Conservation (phyloP, 2,797 vertebrate genomes). For the Myotis myotis region DNA sequence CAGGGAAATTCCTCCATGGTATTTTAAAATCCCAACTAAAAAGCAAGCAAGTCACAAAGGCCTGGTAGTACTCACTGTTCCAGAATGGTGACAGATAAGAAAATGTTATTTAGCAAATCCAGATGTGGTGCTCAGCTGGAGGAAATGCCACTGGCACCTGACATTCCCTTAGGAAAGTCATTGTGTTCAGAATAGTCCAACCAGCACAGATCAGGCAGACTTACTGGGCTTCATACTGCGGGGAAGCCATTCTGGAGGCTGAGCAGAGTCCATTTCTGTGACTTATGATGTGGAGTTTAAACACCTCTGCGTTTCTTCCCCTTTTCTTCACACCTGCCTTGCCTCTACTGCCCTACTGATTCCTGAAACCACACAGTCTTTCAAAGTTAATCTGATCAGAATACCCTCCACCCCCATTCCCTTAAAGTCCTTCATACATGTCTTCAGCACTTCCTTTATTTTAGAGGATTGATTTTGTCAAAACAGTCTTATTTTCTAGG, state of each 20-base stretch:
- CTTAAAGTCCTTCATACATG: neutral
- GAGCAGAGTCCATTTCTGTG: neutral
- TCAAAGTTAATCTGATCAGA: neutral
- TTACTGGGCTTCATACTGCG: neutral
- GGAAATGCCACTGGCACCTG: neutral
- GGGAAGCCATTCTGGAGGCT: neutral
- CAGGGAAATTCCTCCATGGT: neutral
- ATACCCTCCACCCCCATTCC: neutral
- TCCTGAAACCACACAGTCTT: neutral
- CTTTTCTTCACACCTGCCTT: neutral
- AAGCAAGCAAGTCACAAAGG: neutral
- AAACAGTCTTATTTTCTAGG: neutral
- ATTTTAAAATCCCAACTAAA: neutral
- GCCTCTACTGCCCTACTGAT: neutral
- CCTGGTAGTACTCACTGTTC: neutral
- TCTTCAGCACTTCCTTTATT: neutral
- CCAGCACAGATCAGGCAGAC: rapidly evolving
- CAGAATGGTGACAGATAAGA: neutral
- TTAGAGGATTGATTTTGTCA: neutral
- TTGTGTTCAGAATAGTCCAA: neutral
- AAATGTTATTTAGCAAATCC: neutral
- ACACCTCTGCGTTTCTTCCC: neutral
- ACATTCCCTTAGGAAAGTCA: neutral
- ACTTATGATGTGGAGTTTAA: neutral
- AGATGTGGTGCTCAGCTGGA: neutral